These are phyloP conservation scores for Ciconia stormi DNA, from an alignment of 2,113 vertebrate genomes.

Conservation along the genomic window DNA sequence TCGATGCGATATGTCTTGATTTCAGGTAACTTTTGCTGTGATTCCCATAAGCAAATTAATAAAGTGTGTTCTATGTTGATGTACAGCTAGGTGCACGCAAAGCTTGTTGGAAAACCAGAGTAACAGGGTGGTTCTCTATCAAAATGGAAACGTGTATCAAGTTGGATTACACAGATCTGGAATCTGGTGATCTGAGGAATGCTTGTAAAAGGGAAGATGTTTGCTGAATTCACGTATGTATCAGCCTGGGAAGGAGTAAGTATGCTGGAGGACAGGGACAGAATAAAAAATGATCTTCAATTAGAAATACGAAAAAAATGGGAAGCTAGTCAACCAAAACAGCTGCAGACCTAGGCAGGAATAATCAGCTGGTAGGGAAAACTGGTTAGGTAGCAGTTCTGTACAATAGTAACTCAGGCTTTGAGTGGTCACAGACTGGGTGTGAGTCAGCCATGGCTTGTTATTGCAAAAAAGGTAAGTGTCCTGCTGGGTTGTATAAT, in stretches of 20 bases:
- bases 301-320: background rate
- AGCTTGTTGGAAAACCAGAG: background rate
- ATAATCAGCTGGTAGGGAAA: background rate
- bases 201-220: background rate
- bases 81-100: background rate
- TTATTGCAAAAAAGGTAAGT: background rate
- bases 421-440: background rate
- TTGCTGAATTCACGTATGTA: background rate
- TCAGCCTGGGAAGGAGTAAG: background rate
- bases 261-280: background rate
- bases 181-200: background rate
- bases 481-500: background rate
- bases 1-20: background rate
- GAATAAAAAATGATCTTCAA: background rate
- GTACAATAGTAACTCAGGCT: background rate
- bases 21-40: background rate
- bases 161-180: background rate
- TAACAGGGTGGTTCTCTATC: background rate
- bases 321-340: background rate
- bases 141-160: background rate
- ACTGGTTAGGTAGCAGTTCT: conserved; percentile 7
- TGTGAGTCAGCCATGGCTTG: background rate
- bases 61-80: background rate
- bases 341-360: background rate
- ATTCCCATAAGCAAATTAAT: background rate